Conservation (phyloP, 2,797 vertebrate species). For the Fratercula arctica region DNA sequence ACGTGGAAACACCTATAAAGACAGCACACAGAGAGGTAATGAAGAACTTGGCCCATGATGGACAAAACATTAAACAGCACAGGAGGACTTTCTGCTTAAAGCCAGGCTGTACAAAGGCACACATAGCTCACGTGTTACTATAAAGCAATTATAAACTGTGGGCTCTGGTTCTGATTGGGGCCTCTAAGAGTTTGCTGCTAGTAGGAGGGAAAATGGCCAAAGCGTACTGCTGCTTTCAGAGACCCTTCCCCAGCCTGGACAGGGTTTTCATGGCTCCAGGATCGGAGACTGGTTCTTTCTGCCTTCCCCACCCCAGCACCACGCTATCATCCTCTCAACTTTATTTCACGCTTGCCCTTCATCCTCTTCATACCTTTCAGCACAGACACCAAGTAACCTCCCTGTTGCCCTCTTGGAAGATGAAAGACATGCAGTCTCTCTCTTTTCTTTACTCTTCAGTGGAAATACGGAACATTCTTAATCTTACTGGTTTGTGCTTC, state of each 20-base stretch:
- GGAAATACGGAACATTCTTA: not conserved
- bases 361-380: not conserved
- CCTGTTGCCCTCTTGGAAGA: not conserved
- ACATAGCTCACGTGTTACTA: rapidly evolving
- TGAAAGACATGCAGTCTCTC: not conserved
- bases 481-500: not conserved
- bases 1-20: not conserved
- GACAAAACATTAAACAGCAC: not conserved
- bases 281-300: not conserved
- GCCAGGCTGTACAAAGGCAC: not conserved
- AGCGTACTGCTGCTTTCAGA: not conserved
- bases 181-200: not conserved
- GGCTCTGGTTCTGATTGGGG: not conserved
- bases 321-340: not conserved
- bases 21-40: not conserved
- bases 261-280: rapidly evolving
- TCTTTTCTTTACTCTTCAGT: not conserved
- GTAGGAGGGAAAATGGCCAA: not conserved
- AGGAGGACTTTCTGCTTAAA: not conserved
- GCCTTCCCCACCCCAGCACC: not conserved
- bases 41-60: rapidly evolving
- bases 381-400: not conserved
- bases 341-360: not conserved
- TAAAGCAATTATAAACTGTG: not conserved
- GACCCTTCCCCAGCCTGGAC: not conserved